phyloP scores from a whole-genome alignment of 2,797 vertebrate species.

The Takifugu rubripes region DNA sequence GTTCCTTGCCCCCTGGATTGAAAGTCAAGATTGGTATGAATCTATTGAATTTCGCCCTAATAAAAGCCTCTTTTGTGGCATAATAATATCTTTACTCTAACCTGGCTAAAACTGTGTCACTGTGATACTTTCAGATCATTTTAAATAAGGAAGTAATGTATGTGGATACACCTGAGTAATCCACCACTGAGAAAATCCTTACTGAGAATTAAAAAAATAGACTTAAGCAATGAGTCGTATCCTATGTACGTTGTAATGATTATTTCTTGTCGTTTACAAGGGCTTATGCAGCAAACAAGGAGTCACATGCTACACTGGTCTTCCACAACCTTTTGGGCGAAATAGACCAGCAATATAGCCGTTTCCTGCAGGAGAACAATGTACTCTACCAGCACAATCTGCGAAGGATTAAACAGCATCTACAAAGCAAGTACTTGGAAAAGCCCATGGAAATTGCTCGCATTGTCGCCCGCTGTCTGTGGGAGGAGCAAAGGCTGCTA shows the following conservation, averaged over 20 bases:
- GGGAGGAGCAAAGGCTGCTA: constrained; percentile 93
- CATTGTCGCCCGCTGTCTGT: constrained; percentile 94
- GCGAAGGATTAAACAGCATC: constrained; percentile 95
- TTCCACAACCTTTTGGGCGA: constrained; percentile 98
- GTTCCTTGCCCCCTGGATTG: constrained; percentile 97
- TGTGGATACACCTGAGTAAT: no score
- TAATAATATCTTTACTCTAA: constrained; percentile 1
- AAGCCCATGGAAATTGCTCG: constrained; percentile 98
- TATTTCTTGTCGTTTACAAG: constrained; percentile 36
- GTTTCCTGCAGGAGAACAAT: constrained; percentile 97
- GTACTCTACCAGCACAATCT: constrained; percentile 98
- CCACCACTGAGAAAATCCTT: no score
- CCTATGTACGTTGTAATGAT: not conserved
- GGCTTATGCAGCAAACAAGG: constrained; percentile 96
- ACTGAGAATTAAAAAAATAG: no score
- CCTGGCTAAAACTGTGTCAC: not conserved
- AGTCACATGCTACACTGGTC: constrained; percentile 94
- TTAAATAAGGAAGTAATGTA: no score
- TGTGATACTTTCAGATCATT: not conserved
- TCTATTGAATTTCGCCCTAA: not conserved
- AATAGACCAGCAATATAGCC: constrained; percentile 99
- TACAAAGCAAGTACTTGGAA: constrained; percentile 97
- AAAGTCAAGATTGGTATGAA: constrained; percentile 95
- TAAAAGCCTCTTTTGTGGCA: not conserved
- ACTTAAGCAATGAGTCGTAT: no score